A percentile compares a stretch with the other conserved stretches of the same genome.
phyloP scores from a whole-genome alignment of 53 echinoderm and acorn worm genomes.

The Antedon mediterranea region DNA sequence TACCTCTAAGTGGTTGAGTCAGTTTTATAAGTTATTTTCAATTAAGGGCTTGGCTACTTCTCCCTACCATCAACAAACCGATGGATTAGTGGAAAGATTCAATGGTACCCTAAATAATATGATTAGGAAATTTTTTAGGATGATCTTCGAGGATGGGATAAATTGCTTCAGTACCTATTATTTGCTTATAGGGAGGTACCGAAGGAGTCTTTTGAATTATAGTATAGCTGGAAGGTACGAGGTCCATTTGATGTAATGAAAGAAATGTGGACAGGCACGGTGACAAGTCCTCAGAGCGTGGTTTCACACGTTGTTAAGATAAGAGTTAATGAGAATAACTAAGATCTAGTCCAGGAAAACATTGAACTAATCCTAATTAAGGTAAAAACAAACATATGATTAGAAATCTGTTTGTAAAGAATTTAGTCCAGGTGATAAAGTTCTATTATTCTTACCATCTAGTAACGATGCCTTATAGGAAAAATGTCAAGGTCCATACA shows the following conservation, averaged over 20 bases:
- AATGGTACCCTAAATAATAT: constrained; percentile 22
- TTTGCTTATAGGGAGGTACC: constrained; percentile 27
- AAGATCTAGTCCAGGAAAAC: constrained; percentile 2
- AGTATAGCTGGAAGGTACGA: constrained; percentile 20
- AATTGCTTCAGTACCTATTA: constrained; percentile 15
- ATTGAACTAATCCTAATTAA: background rate
- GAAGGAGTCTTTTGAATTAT: constrained; percentile 24
- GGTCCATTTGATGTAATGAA: constrained; percentile 24
- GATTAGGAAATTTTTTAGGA: constrained; percentile 6
- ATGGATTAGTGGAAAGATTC: constrained; percentile 25
- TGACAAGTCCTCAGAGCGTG: background rate
- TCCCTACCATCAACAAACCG: constrained; percentile 13
- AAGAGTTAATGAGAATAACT: too few relatives aligned
- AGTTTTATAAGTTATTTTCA: constrained; percentile 8
- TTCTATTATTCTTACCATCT: constrained; percentile 4
- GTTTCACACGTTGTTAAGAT: background rate
- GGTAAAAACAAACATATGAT: too few relatives aligned
- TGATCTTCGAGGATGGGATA: constrained; percentile 16
- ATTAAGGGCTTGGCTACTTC: constrained; percentile 1
- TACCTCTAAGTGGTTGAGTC: constrained; percentile 15
- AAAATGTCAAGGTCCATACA: constrained; percentile 5
- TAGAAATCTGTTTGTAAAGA: background rate
- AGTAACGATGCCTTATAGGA: constrained; percentile 5
- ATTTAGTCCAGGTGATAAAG: constrained; percentile 4
- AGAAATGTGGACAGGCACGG: background rate